A percentile compares a stretch with the other conserved stretches of the same genome.
These are phyloP conservation scores for Zaprionus gabonicus DNA, from an alignment of 1,140 invertebrate species.

Conservation along the genomic window DNA sequence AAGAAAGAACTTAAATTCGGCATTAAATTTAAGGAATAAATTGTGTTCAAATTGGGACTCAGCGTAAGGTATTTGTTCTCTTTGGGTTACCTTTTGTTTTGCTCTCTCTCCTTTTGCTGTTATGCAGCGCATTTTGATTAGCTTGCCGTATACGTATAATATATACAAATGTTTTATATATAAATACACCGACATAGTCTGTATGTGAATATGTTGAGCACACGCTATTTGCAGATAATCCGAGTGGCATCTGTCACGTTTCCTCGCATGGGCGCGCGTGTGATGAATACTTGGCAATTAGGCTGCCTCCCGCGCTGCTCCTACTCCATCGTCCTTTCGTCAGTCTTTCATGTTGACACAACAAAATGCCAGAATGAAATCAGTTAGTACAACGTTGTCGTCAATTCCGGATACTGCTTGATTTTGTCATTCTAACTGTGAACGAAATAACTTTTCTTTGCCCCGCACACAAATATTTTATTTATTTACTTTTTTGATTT, in stretches of 20 bases:
- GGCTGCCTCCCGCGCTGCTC: constrained; percentile 21
- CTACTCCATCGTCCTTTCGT: not conserved
- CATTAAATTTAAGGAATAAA: constrained; percentile 11
- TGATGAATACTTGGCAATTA: constrained; percentile 80
- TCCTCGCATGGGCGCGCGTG: constrained; percentile 73
- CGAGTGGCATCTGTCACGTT: constrained; percentile 72
- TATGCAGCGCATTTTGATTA: constrained; percentile 49
- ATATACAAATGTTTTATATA: constrained; percentile 3
- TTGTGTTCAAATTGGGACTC: not conserved
- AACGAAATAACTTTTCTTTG: constrained; percentile 12
- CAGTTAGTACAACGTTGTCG: constrained; percentile 67
- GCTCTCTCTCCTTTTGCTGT: not conserved
- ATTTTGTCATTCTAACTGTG: constrained; percentile 41
- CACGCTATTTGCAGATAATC: constrained; percentile 45
- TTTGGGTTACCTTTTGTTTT: constrained; percentile 15
- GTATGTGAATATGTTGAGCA: not conserved
- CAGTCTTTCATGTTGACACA: constrained; percentile 66
- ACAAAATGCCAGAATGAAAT: constrained; percentile 61
- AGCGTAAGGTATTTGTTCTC: not conserved
- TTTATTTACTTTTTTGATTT: constrained; percentile 77
- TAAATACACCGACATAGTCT: not conserved
- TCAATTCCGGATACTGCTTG: constrained; percentile 59
- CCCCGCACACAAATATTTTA: constrained; percentile 70
- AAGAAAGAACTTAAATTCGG: constrained; percentile 4
- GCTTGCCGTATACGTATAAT: constrained; percentile 10